Percentiles rank a stretch among this genome's conserved stretches.
Evolutionary conservation across 2,888 invertebrate species (phyloP).

Genomic region (Tetrapedia diversipes): DNA sequence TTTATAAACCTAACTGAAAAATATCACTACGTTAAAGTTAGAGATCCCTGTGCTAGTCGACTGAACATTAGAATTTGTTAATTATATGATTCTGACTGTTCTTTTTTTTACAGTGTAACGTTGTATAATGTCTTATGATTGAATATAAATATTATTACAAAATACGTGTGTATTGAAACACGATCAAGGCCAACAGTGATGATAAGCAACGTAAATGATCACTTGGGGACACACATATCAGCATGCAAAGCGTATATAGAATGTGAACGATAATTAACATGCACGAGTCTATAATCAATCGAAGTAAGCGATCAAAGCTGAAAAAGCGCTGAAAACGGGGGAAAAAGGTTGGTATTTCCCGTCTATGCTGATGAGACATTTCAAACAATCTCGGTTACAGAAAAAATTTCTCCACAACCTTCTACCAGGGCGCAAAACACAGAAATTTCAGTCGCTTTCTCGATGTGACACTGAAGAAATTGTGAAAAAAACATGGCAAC

Average conservation of each 20-base stretch:
- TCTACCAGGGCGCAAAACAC: not conserved
- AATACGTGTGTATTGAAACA: constrained; percentile 36
- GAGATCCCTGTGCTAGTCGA: constrained; percentile 16
- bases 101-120: constrained; percentile 58
- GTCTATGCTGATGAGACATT: constrained; percentile 22
- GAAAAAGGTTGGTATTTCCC: constrained; percentile 1
- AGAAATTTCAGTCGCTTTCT: constrained; percentile 25
- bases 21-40: not conserved
- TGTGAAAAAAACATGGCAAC: constrained; percentile 15
- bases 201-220: constrained; percentile 41
- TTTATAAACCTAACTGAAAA: not conserved
- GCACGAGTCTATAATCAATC: constrained; percentile 26
- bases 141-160: constrained; percentile 43
- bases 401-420: constrained; percentile 5
- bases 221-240: constrained; percentile 34
- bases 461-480: constrained; percentile 16
- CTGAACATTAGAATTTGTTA: not conserved
- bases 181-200: constrained; percentile 36
- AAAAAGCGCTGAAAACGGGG: constrained; percentile 11
- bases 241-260: constrained; percentile 56
- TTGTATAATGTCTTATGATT: constrained; percentile 38
- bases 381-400: constrained; percentile 8
- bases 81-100: constrained; percentile 2
- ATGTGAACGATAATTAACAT: constrained; percentile 32
- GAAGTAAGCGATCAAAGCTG: constrained; percentile 29